These are phyloP conservation scores for Notarius lentiginosus DNA, from an alignment of 2,113 vertebrate genomes.

Conservation along the genomic window DNA sequence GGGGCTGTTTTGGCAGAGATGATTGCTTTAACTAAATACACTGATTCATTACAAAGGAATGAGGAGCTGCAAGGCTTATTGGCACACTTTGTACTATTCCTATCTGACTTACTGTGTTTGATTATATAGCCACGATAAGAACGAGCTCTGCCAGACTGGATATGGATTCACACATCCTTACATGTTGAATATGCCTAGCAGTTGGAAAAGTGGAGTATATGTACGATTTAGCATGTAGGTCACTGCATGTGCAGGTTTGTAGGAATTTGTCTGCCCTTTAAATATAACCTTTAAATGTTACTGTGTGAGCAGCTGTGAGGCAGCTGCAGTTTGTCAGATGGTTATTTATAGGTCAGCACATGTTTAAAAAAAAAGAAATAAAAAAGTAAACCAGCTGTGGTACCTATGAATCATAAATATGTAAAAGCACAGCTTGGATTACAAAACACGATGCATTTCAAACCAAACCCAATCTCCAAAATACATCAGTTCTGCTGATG, in stretches of 20 bases:
- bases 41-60: constrained; percentile 65
- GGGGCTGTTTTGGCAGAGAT: constrained; percentile 56
- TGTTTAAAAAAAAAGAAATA: not conserved
- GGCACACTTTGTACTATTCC: not conserved
- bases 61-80: not conserved
- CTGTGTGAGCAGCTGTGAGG: constrained; percentile 25
- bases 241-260: constrained; percentile 11
- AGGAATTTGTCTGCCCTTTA: constrained; percentile 18
- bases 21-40: constrained; percentile 70
- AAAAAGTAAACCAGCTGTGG: constrained; percentile 48
- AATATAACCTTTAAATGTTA: constrained; percentile 29
- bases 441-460: constrained; percentile 39
- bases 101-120: not conserved
- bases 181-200: not conserved
- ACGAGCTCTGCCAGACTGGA: not conserved
- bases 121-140: not conserved
- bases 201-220: not conserved
- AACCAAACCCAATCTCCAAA: constrained; percentile 25
- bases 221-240: not conserved
- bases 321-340: constrained; percentile 27
- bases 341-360: constrained; percentile 37
- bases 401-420: constrained; percentile 52
- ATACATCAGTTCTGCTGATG: constrained; percentile 11
- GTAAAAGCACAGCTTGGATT: constrained; percentile 23
- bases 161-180: not conserved